Evolutionary conservation across 2,888 invertebrate species (phyloP).

Genomic region (Pyrocoelia pectoralis): DNA sequence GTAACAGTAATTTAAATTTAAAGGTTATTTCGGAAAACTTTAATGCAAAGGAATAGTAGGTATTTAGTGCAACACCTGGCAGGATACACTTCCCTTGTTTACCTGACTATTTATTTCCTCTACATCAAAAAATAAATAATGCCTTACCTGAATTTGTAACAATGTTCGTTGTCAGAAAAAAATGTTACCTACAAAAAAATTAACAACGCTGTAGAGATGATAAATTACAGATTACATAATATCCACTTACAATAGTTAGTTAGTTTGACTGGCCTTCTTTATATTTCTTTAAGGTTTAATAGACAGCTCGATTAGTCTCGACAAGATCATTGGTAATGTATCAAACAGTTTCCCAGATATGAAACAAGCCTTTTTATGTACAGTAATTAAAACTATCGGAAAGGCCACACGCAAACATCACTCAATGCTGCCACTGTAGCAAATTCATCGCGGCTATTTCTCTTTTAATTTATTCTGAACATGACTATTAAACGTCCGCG

Average conservation of each 20-base stretch:
- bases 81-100: conserved; percentile 3
- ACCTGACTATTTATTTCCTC: background rate
- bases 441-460: conserved; percentile 19
- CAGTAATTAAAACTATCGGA: conserved; percentile 24
- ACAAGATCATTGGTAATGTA: conserved; percentile 14
- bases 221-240: background rate
- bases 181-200: background rate
- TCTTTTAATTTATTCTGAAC: conserved; percentile 24
- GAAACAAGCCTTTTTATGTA: conserved; percentile 18
- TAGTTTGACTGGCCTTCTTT: background rate
- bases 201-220: background rate
- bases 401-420: conserved; percentile 24
- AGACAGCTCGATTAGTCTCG: conserved; percentile 16
- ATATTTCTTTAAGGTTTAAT: background rate
- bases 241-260: background rate
- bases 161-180: background rate
- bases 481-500: conserved; percentile 9
- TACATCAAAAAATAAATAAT: too few relatives aligned
- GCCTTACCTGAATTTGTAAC: background rate
- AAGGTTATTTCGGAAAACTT: too few relatives aligned
- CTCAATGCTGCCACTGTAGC: conserved; percentile 20
- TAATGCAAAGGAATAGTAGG: too few relatives aligned
- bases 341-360: conserved; percentile 18
- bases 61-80: conserved; percentile 7
- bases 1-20: too few relatives aligned